These are phyloP conservation scores for Chrysemys picta DNA, from an alignment of 2,113 vertebrate species.

Conservation along the genomic window DNA sequence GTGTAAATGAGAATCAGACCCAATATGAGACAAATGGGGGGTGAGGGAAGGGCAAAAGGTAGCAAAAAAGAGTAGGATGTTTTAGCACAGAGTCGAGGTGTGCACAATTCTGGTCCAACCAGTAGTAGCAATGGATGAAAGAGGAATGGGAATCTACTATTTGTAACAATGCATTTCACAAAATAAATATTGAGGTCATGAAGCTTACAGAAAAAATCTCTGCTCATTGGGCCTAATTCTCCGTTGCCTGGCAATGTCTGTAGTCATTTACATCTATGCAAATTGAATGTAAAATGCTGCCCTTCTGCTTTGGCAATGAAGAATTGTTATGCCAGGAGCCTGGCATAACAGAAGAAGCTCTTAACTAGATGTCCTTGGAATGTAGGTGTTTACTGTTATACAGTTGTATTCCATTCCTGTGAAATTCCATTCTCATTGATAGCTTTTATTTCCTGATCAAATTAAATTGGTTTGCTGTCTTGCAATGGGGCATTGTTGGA, in stretches of 20 bases:
- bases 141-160: background rate
- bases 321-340: background rate
- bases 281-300: background rate
- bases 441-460: slow-evolving; percentile 23
- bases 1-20: background rate
- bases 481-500: background rate
- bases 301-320: background rate
- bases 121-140: background rate
- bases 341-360: background rate
- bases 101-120: background rate
- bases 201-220: background rate
- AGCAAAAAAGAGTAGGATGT: background rate
- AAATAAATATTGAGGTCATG: background rate
- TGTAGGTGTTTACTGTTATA: background rate
- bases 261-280: background rate
- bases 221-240: background rate
- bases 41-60: background rate
- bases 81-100: background rate
- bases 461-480: background rate
- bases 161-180: background rate
- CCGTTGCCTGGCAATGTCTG: background rate
- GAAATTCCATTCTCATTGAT: background rate
- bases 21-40: background rate
- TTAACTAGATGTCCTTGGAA: background rate
- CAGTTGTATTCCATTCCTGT: background rate